Evolutionary conservation across 1,140 invertebrate species (phyloP).

Genomic region (Dryas iulia): DNA sequence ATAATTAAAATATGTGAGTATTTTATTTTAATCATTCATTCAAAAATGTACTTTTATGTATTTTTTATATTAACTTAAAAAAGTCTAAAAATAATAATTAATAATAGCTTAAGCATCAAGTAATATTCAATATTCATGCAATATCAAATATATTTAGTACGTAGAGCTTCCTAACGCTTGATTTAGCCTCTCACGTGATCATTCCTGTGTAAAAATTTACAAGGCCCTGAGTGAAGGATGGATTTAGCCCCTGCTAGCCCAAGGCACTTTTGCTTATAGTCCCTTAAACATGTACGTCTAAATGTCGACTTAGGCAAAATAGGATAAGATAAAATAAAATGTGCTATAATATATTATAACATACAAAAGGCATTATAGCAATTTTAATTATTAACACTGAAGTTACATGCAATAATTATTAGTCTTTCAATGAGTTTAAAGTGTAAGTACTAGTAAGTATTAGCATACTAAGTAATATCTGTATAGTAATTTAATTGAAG

Average conservation of each 20-base stretch:
- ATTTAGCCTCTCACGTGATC: constrained; percentile 17
- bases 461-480: too few species aligned
- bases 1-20: not conserved
- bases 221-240: constrained; percentile 28
- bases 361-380: too few species aligned
- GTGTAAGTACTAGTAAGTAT: too few species aligned
- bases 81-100: not conserved
- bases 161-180: not conserved
- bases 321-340: too few species aligned
- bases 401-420: too few species aligned
- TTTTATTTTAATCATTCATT: not conserved
- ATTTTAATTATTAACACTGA: too few species aligned
- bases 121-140: not conserved
- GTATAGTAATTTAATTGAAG: too few species aligned
- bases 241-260: constrained; percentile 34
- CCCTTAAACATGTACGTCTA: constrained; percentile 6
- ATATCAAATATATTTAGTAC: not conserved
- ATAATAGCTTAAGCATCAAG: not conserved
- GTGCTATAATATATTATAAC: too few species aligned
- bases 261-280: constrained; percentile 38
- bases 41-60: not conserved
- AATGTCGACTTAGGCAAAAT: constrained; percentile 29
- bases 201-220: constrained; percentile 30
- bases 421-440: too few species aligned
- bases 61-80: not conserved